Base-by-base conservation (phyloP, 2,113 vertebrate species). In the Meles meles region DNA sequence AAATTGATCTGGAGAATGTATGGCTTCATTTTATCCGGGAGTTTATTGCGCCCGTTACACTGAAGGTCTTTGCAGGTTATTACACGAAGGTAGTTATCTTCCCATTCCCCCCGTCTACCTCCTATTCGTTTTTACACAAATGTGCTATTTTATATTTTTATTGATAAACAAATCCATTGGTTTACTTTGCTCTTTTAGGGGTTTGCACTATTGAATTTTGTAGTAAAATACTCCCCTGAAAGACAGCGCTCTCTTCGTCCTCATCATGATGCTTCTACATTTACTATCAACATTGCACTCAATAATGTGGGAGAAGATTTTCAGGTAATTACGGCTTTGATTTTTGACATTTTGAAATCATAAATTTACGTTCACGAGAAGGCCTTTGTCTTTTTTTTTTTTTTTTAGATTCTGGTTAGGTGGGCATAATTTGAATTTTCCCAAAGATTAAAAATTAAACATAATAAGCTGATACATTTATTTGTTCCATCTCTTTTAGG, bases 21-120 rank as follows among this genome's bases (percentile, higher is more conserved):
- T 99, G 99, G 99, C 99, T 99, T 13, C 99, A 99, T 98, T 99
- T 99, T 97, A 99, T 99, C 97, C 98, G 99, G 44, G 99, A 99
- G 98, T 99, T 99, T 97, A 99, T 99, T 97, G 99, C 99, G 3
- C 99, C 99, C 0, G 99, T 99, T 67, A 99, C 99, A 0, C 98
- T 99, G 9, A 99, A 99, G 98, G 99, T 99, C 77, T 99, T 99
- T 98, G 99, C 99, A 87, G 99, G 99, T 77, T 99, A 99, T 97
- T 99, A 99, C 86, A 99, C 99, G 1, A 99, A 99, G 99, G 99
- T 99, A 98, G 80, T 97, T 29, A 0, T 23, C 34, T 59, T 17
- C 27, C n/a, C 2, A 12, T 25, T 37, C 9, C 57, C 34, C 49
- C n/a, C 37, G 10, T 86, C 34, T 82, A 0, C 44, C 25, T 18